A percentile compares a stretch with the other conserved stretches of the same genome.
These are phyloP conservation scores for Macaca mulatta DNA, from an alignment of 2,113 vertebrate genomes.

Conservation along the genomic window DNA sequence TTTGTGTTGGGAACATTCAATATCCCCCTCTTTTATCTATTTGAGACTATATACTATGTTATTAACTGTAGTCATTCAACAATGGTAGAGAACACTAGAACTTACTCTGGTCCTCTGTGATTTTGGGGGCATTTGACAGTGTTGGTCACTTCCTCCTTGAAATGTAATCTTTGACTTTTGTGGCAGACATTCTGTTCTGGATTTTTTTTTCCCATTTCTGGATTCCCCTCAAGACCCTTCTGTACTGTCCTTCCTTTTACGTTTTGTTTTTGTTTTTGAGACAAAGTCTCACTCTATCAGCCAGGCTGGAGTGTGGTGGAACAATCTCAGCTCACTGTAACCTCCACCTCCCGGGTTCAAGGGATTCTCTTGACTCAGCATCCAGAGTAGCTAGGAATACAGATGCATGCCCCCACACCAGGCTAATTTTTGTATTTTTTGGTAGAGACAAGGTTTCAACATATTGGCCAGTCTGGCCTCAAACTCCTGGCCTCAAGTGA, in stretches of 20 bases:
- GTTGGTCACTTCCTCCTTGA: not conserved
- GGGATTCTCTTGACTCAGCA: no score
- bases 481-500: no score
- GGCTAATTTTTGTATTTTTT: no score
- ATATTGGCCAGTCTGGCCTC: no score
- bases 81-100: not conserved
- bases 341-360: no score
- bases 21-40: not conserved
- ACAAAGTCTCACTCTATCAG: no score
- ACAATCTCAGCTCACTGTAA: no score
- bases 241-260: not conserved
- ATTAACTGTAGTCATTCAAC: not conserved
- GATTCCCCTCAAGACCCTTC: not conserved
- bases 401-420: no score
- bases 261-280: no score
- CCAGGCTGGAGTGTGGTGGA: no score
- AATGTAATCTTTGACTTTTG: not conserved
- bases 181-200: not conserved
- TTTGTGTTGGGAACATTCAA: not conserved
- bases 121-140: not conserved
- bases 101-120: not conserved
- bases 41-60: not conserved
- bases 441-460: no score
- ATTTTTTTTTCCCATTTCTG: not conserved
- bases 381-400: no score